Evolutionary conservation across 2,797 vertebrate species (phyloP).

Genomic region (Lateolabrax maculatus): DNA sequence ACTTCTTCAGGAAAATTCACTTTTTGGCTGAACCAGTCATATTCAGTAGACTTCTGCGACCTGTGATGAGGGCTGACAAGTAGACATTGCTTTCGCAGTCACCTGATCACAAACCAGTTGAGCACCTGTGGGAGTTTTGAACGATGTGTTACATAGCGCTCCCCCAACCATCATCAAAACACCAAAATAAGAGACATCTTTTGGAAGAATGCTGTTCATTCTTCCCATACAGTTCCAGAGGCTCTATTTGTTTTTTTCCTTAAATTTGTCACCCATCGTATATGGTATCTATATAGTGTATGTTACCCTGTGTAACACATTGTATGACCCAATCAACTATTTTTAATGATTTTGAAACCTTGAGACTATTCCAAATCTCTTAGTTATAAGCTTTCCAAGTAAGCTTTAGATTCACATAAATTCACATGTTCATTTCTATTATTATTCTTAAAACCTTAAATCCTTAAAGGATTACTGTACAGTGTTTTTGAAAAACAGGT

Average conservation of each 20-base stretch:
- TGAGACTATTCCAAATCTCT: not conserved
- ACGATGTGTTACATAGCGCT: not conserved
- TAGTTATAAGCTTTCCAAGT: not conserved
- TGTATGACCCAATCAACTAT: not conserved
- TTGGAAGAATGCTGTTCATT: not conserved
- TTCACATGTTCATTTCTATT: slow-evolving; percentile 13
- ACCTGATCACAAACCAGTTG: not conserved
- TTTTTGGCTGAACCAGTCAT: not conserved
- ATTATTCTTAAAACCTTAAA: not conserved
- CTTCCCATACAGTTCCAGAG: not conserved
- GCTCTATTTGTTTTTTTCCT: not conserved
- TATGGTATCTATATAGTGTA: not conserved
- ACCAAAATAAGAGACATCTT: not conserved
- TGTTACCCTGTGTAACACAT: not conserved
- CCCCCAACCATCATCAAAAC: not conserved
- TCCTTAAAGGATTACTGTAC: slow-evolving; percentile 1
- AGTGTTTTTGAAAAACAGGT: not conserved
- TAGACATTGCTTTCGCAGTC: not conserved
- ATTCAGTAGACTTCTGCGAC: not conserved
- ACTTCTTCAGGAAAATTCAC: not conserved
- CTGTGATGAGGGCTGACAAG: not conserved
- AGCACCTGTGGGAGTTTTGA: not conserved
- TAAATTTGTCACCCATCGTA: not conserved
- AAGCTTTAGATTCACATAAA: not conserved
- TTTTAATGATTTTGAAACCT: not conserved